phyloP scores from a whole-genome alignment of 1,140 invertebrate species.

The Listronotus oregonensis region DNA sequence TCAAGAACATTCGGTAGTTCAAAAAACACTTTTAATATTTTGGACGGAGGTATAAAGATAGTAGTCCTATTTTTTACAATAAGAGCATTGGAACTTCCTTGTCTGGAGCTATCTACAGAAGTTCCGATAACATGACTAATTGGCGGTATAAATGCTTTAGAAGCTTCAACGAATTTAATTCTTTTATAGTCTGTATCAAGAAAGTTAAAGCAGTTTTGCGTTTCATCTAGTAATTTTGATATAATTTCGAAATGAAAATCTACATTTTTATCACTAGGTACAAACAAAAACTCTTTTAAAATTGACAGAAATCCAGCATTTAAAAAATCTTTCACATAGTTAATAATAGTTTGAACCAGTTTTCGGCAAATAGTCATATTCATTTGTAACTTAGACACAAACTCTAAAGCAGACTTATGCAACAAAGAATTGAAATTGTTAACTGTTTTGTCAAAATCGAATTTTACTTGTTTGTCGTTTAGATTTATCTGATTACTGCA shows the following conservation, averaged over 20 bases:
- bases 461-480: neutral
- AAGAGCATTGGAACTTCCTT: neutral
- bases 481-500: neutral
- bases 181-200: constrained; percentile 18
- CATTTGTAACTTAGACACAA: constrained; percentile 6
- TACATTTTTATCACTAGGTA: neutral
- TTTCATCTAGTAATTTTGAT: constrained; percentile 8
- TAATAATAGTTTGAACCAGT: constrained; percentile 8
- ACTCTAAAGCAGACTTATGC: no score
- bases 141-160: constrained; percentile 10
- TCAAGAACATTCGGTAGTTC: constrained; percentile 4
- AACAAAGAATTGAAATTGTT: no score
- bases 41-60: constrained; percentile 8
- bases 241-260: constrained; percentile 3
- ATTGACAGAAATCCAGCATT: constrained; percentile 13
- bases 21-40: constrained; percentile 12
- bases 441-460: constrained; percentile 2
- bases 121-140: constrained; percentile 8
- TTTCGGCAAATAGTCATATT: constrained; percentile 12
- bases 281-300: constrained; percentile 15
- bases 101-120: constrained; percentile 3
- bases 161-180: constrained; percentile 14
- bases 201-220: constrained; percentile 7
- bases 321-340: constrained; percentile 10
- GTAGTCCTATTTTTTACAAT: constrained; percentile 13